A percentile compares a stretch with the other conserved stretches of the same genome.
phyloP scores from a whole-genome alignment of 2,888 invertebrate species.

The Latrodectus hesperus region DNA sequence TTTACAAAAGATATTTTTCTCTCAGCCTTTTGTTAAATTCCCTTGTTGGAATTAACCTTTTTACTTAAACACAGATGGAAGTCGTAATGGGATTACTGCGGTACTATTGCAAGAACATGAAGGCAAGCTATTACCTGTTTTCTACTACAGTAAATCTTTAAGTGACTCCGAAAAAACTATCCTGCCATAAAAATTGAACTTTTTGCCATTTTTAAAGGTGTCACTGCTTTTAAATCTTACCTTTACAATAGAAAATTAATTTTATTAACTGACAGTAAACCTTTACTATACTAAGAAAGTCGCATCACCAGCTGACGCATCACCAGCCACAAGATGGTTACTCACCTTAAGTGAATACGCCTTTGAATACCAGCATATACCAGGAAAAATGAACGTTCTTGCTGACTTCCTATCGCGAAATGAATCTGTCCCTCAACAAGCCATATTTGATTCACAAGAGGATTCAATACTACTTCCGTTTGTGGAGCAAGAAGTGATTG shows the following conservation, averaged over 20 bases:
- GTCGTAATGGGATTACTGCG: not conserved
- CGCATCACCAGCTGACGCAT: not conserved
- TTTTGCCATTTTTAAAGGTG: not conserved
- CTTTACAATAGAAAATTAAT: not conserved
- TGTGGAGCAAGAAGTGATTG: not conserved
- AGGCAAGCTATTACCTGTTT: not conserved
- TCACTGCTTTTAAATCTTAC: constrained; percentile 8
- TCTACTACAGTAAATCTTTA: constrained; percentile 2
- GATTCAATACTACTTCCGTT: not conserved
- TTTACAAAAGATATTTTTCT: constrained; percentile 5
- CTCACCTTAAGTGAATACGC: not conserved
- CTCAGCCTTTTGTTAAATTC: constrained; percentile 8
- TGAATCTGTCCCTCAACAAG: not conserved
- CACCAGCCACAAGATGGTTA: not conserved
- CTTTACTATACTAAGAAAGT: not conserved
- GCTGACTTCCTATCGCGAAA: constrained; percentile 6
- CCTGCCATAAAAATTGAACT: constrained; percentile 11
- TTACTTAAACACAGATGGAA: constrained; percentile 26
- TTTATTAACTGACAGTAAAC: constrained; percentile 8
- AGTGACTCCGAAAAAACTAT: not conserved
- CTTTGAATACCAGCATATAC: not conserved
- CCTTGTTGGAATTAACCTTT: constrained; percentile 13
- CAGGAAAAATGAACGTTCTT: not conserved
- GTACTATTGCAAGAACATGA: constrained; percentile 11
- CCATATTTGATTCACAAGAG: not conserved